Evolutionary conservation across 1,140 invertebrate genomes (phyloP).

Genomic region (Babylonia areolata): DNA sequence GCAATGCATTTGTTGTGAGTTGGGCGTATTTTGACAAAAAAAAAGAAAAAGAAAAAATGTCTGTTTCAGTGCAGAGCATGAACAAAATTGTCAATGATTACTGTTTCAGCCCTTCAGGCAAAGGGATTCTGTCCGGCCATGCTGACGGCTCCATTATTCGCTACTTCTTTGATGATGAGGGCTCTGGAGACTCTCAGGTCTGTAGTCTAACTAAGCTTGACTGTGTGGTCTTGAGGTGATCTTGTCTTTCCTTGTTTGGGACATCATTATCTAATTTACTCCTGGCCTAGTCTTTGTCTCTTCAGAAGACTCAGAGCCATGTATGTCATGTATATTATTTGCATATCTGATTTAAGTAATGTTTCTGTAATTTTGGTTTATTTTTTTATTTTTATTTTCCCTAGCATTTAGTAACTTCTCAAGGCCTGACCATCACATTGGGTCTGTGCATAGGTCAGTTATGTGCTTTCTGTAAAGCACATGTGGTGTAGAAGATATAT

Average conservation of each 20-base stretch:
- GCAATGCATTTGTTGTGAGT: not conserved
- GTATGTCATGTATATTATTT: not conserved
- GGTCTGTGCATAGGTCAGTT: too few species aligned
- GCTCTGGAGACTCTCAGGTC: conserved; percentile 82
- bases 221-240: not conserved
- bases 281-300: not conserved
- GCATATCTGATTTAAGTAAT: too few species aligned
- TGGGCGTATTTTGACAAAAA: not conserved
- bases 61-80: not conserved
- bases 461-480: too few species aligned
- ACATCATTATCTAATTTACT: too few species aligned
- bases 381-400: too few species aligned
- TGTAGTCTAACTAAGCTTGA: too few species aligned
- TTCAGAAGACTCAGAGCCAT: not conserved
- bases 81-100: not conserved
- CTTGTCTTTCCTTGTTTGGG: too few species aligned
- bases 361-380: too few species aligned
- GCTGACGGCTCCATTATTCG: conserved; percentile 93
- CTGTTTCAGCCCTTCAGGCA: conserved; percentile 82
- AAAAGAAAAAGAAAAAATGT: too few species aligned
- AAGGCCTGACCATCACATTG: too few species aligned
- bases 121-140: conserved; percentile 90
- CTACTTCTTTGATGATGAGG: conserved; percentile 86
- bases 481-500: too few species aligned
- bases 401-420: too few species aligned